phyloP scores from a whole-genome alignment of 2,797 vertebrate genomes.

The Caiman crocodilus region DNA sequence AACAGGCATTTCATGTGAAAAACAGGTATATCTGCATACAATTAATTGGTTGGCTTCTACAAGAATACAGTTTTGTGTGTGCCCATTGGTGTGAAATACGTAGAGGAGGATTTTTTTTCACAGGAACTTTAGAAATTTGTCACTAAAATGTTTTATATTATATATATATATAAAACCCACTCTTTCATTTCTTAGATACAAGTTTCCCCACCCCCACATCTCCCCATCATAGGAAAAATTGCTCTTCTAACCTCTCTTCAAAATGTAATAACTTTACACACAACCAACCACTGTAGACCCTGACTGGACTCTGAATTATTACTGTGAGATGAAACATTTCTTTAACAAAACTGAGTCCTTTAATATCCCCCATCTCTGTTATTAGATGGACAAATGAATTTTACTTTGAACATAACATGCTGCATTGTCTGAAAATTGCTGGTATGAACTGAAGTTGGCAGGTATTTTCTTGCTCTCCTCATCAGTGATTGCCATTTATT shows the following conservation, averaged over 20 bases:
- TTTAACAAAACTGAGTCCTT: conserved; percentile 87
- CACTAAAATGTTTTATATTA: not conserved
- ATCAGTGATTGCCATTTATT: conserved; percentile 91
- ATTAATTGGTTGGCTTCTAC: not conserved
- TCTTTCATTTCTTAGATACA: conserved; percentile 50
- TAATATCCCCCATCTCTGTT: conserved; percentile 90
- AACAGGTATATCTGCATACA: not conserved
- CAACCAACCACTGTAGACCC: conserved; percentile 81
- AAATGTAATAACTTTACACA: conserved; percentile 87
- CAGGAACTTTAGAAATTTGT: not conserved
- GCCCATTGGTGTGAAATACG: not conserved
- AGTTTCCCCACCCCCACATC: not conserved
- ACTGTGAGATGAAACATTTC: conserved; percentile 87
- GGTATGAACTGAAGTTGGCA: conserved; percentile 90
- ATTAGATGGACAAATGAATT: conserved; percentile 90
- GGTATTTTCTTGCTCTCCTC: conserved; percentile 86
- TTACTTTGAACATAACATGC: conserved; percentile 90
- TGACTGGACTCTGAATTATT: conserved; percentile 84
- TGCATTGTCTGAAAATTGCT: conserved; percentile 89
- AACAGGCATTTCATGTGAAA: conserved; percentile 10
- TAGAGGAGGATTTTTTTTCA: not conserved
- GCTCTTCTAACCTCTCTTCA: conserved; percentile 85
- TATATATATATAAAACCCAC: conserved; percentile 11
- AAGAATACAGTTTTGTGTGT: not conserved
- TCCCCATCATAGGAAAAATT: conserved; percentile 35